Percentiles rank a stretch among this genome's conserved stretches.
These are phyloP conservation scores for Amphiprion percula DNA, from an alignment of 2,113 vertebrate species.

Conservation along the genomic window DNA sequence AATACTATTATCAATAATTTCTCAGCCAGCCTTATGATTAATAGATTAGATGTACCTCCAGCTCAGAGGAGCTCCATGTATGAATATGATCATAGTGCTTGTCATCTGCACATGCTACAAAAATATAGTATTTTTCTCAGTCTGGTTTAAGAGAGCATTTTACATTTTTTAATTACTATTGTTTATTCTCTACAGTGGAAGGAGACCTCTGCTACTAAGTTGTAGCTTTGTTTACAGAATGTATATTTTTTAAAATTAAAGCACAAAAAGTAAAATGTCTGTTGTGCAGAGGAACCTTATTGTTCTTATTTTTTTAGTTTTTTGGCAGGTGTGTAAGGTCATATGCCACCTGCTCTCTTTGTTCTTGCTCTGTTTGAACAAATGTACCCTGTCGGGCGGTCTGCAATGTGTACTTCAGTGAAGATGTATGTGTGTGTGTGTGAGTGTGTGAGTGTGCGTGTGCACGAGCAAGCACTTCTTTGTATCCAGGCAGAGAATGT, in stretches of 20 bases:
- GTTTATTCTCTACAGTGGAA: background rate
- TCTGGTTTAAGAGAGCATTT: background rate
- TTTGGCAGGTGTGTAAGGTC: conserved; percentile 62
- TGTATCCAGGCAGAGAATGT: conserved; percentile 64
- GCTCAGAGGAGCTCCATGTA: background rate
- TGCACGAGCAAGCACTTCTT: conserved; percentile 25
- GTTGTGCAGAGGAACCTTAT: conserved; percentile 10
- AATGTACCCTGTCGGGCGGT: conserved; percentile 46
- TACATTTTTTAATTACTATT: background rate
- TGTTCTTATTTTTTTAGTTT: conserved; percentile 42
- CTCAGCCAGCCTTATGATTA: conserved; percentile 28
- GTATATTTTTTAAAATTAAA: background rate
- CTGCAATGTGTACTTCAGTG: conserved; percentile 49
- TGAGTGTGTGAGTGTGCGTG: conserved; percentile 17
- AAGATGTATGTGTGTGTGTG: conserved; percentile 5
- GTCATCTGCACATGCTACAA: background rate
- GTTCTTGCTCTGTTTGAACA: conserved; percentile 76
- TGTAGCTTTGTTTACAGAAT: background rate
- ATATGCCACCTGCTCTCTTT: conserved; percentile 70
- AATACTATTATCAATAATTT: conserved; percentile 20
- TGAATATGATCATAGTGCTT: background rate
- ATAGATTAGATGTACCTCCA: conserved; percentile 15
- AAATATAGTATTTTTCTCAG: conserved; percentile 1
- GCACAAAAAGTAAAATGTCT: conserved; percentile 13
- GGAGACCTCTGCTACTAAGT: background rate